Conservation (phyloP, 2,797 vertebrate species). For the Brotula barbata region DNA sequence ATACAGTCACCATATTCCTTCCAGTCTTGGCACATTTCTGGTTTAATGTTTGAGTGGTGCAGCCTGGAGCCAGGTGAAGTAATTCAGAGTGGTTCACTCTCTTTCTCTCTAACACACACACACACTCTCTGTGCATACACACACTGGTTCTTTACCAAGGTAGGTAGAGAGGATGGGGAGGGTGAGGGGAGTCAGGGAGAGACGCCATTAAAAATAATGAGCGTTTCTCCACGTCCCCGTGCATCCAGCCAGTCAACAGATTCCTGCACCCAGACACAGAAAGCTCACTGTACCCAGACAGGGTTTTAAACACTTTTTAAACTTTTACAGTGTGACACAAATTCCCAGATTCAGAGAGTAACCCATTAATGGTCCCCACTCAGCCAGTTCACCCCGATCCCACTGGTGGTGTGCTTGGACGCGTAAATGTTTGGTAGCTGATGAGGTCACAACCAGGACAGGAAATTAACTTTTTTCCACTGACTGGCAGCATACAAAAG, state of each 20-base stretch:
- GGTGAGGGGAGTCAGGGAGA: conserved; percentile 14
- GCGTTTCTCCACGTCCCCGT: conserved; percentile 59
- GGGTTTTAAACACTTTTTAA: conserved; percentile 54
- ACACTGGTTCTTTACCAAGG: background rate
- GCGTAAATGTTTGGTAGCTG: conserved; percentile 37
- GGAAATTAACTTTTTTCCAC: conserved; percentile 62
- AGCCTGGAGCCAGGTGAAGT: conserved; percentile 22
- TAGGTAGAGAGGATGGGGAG: background rate
- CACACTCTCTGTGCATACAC: background rate
- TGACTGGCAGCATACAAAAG: conserved; percentile 31
- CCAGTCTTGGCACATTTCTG: background rate
- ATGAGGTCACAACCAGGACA: conserved; percentile 63
- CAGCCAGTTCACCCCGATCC: conserved; percentile 42
- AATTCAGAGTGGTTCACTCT: conserved; percentile 7
- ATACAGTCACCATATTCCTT: background rate
- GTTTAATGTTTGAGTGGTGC: conserved; percentile 29
- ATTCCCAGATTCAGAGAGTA: conserved; percentile 52
- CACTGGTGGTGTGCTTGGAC: conserved; percentile 38
- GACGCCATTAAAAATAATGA: conserved; percentile 73
- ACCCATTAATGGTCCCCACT: conserved; percentile 55
- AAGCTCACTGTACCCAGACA: conserved; percentile 53
- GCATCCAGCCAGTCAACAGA: conserved; percentile 52
- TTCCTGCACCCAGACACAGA: conserved; percentile 53
- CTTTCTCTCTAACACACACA: conserved; percentile 14
- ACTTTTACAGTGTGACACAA: conserved; percentile 71